These are phyloP conservation scores for Passer domesticus DNA, from an alignment of 2,113 vertebrate species.

Conservation along the genomic window DNA sequence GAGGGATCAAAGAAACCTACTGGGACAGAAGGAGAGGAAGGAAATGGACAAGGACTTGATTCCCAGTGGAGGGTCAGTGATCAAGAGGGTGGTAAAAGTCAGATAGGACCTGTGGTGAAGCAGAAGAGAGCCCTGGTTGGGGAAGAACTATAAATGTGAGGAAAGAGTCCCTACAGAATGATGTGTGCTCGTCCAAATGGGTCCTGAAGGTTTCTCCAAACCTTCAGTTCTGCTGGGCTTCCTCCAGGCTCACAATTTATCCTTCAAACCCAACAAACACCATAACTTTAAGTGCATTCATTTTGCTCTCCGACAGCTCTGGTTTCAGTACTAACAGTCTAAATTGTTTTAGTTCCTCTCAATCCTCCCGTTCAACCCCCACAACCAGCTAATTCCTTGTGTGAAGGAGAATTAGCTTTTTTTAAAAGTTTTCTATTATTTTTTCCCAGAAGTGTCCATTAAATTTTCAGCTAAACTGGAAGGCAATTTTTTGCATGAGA, in stretches of 20 bases:
- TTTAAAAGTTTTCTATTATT: not conserved
- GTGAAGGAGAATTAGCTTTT: constrained; percentile 30
- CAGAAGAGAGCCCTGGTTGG: not conserved
- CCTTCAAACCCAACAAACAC: not conserved
- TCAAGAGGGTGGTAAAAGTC: not conserved
- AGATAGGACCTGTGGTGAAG: not conserved
- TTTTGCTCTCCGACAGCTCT: not conserved
- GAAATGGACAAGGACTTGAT: not conserved
- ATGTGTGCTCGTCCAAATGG: not conserved
- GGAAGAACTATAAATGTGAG: not conserved
- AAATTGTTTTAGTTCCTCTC: not conserved
- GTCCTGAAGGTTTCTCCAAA: not conserved
- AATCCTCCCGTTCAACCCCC: not conserved
- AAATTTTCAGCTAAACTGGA: constrained; percentile 69
- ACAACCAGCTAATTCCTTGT: not conserved
- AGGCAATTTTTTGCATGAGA: constrained; percentile 80
- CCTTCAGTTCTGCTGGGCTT: not conserved
- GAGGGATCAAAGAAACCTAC: not conserved
- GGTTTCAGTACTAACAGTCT: not conserved
- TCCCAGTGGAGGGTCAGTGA: not conserved
- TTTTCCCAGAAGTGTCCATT: constrained; percentile 60
- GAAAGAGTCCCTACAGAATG: not conserved
- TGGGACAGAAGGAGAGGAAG: not conserved
- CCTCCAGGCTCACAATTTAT: not conserved
- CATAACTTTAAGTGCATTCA: not conserved